Base-by-base conservation (phyloP, 2,113 vertebrate genomes). In the Tetraodon nigroviridis region DNA sequence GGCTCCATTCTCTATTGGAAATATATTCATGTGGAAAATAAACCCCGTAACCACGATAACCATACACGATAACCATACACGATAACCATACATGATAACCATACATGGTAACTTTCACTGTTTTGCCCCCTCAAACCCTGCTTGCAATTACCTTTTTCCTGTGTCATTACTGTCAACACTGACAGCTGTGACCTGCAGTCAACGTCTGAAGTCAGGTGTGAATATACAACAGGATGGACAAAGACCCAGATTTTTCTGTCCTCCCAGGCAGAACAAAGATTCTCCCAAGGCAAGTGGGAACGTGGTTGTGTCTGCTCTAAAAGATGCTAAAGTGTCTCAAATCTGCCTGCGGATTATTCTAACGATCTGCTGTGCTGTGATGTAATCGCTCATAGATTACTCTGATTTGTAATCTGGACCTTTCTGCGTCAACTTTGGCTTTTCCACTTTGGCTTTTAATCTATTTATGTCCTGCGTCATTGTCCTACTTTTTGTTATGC, bases 401-500 rank as follows among this genome's bases (percentile, higher is more conserved):
- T 52, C 49, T 44, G 54, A 55, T 46, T 41, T 58, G 58, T 62
- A 54, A 66, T 49, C 22, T 61, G 42, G 41, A 68, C 57, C 45
- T 68, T 44, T 58, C 8, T 61, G 14, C 67, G 45, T 54, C 32
- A 69, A 40, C 60, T 61, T 63, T 27, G 17, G 48, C 41, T 61
- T 67, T 74, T 61, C 24, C 24, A 27, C 13, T 63, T 50, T 50
- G 18, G 42, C 62, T 15, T 70, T 81, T 76, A 73, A 81, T 83
- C 76, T 76, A 62, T 79, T 78, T 66, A 70, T 52, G 69, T 75
- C 69, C 59, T 55, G 22, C 16, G 2, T 76, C 60, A 59, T 7
- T 29, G 54, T 64, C 73, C 64, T 65, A 72, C 53, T 79, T 84
- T 68, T 62, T 70, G 61, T 74, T 68, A 55, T 64, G 73, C 60